Percentiles rank a stretch among this genome's conserved stretches.
Conservation (phyloP, 2,113 vertebrate species). For the Erinaceus europaeus region DNA sequence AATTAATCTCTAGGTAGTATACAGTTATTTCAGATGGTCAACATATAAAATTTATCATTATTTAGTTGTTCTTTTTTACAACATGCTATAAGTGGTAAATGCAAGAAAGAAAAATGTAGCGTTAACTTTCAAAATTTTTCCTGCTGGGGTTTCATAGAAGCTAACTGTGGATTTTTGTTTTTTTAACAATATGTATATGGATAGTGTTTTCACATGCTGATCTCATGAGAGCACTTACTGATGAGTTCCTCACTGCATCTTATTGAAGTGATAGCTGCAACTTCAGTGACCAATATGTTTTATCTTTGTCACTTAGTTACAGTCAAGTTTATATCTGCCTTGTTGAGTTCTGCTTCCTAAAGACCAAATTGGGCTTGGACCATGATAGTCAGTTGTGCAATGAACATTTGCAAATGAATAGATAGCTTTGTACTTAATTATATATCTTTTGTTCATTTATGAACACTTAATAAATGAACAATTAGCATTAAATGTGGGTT, state of each 20-base stretch:
- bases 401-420: not conserved
- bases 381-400: not conserved
- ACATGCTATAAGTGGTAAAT: not conserved
- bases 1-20: not conserved
- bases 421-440: not conserved
- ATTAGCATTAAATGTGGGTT: not conserved
- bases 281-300: too few species aligned
- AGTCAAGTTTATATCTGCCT: not conserved
- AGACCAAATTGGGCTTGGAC: not conserved
- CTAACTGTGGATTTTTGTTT: not conserved
- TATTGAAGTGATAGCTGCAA: not conserved
- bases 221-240: slow-evolving; percentile 20
- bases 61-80: not conserved
- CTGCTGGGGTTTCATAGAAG: not conserved
- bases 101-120: not conserved
- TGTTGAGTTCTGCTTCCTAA: not conserved
- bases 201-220: not conserved
- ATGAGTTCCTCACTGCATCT: not conserved
- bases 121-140: not conserved
- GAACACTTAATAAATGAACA: not conserved
- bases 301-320: not conserved
- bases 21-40: not conserved
- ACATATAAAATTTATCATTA: too few species aligned
- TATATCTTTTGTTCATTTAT: not conserved
- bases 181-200: not conserved